phyloP scores from a whole-genome alignment of 2,113 vertebrate genomes.

The Pterocles orientalis region DNA sequence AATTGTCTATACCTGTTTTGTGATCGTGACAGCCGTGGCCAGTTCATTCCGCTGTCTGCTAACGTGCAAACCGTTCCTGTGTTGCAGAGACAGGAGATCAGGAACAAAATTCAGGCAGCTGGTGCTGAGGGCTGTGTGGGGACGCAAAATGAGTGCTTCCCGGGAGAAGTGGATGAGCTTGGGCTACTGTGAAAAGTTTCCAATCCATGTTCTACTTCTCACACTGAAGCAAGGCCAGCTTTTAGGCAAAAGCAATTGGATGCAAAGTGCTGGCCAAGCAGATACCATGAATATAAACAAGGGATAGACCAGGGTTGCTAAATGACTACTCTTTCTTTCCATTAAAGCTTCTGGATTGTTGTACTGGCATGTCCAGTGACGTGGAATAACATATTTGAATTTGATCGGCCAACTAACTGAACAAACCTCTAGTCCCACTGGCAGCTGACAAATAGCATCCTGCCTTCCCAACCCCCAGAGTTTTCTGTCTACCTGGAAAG shows the following conservation, averaged over 20 bases:
- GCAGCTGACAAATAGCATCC: neutral
- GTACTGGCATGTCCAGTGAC: neutral
- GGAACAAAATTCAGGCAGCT: neutral
- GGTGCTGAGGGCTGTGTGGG: neutral
- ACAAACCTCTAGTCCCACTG: neutral
- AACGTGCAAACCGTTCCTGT: neutral
- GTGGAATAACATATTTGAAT: neutral
- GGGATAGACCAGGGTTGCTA: neutral
- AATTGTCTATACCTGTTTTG: neutral
- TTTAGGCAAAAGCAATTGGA: neutral
- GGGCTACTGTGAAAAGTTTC: neutral
- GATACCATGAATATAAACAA: neutral
- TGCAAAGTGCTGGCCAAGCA: neutral
- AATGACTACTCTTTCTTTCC: neutral
- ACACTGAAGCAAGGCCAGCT: rapidly evolving
- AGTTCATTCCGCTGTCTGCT: neutral
- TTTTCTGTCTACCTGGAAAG: neutral
- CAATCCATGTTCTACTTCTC: neutral
- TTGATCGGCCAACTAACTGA: neutral
- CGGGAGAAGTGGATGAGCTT: neutral
- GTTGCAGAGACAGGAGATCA: neutral
- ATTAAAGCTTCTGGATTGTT: neutral
- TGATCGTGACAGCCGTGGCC: rapidly evolving
- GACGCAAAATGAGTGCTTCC: neutral
- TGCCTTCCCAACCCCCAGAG: neutral